phyloP scores from a whole-genome alignment of 1,140 invertebrate species.

The Acyrthosiphon pisum region DNA sequence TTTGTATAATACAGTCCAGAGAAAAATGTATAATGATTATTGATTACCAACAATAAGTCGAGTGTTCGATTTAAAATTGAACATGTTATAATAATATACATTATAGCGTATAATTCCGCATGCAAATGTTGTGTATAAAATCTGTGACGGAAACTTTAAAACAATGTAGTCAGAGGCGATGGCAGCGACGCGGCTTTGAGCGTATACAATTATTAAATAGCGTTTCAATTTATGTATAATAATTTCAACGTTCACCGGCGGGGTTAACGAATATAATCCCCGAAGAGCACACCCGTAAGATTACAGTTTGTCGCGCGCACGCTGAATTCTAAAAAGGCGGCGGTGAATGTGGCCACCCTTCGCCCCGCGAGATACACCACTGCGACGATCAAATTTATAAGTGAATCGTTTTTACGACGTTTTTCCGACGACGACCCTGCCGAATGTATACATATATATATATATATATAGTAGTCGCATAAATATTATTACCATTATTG shows the following conservation, averaged over 20 bases:
- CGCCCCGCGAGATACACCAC: background rate
- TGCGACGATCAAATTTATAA: constrained; percentile 19
- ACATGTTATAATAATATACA: background rate
- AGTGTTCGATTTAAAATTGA: background rate
- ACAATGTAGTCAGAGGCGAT: background rate
- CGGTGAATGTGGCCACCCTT: background rate
- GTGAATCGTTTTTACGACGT: constrained; percentile 41
- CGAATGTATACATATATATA: background rate
- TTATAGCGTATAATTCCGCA: background rate
- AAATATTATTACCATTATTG: constrained; percentile 30
- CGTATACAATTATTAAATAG: constrained; percentile 24
- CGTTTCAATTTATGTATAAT: constrained; percentile 33
- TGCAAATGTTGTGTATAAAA: background rate
- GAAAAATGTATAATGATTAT: background rate
- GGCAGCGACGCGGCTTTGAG: background rate
- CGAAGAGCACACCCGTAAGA: constrained; percentile 38
- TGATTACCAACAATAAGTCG: background rate
- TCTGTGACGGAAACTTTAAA: constrained; percentile 6
- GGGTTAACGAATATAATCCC: constrained; percentile 47
- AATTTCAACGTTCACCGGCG: background rate
- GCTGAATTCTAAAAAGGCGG: constrained; percentile 38
- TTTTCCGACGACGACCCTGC: background rate
- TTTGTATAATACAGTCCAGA: background rate
- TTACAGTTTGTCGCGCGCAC: constrained; percentile 42
- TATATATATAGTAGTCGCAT: background rate